phyloP scores from a whole-genome alignment of 1,140 invertebrate species.

The Danaus melanippus region DNA sequence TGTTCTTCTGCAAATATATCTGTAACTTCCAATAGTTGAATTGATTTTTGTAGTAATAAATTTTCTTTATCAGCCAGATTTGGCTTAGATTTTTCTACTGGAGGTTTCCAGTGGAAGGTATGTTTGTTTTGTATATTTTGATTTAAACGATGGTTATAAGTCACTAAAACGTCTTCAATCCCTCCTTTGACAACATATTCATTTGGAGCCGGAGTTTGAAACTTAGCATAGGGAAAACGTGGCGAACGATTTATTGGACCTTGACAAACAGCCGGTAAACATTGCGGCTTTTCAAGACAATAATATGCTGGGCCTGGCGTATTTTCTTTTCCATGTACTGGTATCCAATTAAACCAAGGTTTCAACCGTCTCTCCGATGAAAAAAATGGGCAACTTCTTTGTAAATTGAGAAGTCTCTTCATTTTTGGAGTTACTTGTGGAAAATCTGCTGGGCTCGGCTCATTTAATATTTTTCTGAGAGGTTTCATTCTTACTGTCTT shows the following conservation, averaged over 20 bases:
- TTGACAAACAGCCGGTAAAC: conserved; percentile 31
- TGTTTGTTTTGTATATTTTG: conserved; percentile 44
- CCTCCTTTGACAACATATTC: conserved; percentile 37
- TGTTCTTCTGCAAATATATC: conserved; percentile 14
- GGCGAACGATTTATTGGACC: conserved; percentile 33
- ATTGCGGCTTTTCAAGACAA: conserved; percentile 30
- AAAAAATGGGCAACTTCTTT: conserved; percentile 40
- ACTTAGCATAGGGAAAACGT: conserved; percentile 29
- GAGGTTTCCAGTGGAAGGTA: conserved; percentile 34
- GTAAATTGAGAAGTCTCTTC: conserved; percentile 23
- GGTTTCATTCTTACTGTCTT: conserved; percentile 43
- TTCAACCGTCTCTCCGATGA: conserved; percentile 46
- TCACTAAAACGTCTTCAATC: conserved; percentile 44
- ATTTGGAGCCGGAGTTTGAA: conserved; percentile 39
- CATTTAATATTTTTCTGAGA: conserved; percentile 31
- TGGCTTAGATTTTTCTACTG: conserved; percentile 19
- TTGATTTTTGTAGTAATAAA: conserved; percentile 35
- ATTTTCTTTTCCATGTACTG: conserved; percentile 29
- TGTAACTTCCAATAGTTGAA: conserved; percentile 30
- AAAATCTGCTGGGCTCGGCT: conserved; percentile 38
- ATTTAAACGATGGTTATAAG: conserved; percentile 44
- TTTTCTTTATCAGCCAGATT: conserved; percentile 32
- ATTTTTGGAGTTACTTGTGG: conserved; percentile 14
- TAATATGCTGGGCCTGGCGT: conserved; percentile 48
- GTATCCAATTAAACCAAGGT: conserved; percentile 50